Percentiles rank a stretch among this genome's conserved stretches.
phyloP scores from a whole-genome alignment of 2,113 vertebrate species.

The Oncorhynchus nerka region DNA sequence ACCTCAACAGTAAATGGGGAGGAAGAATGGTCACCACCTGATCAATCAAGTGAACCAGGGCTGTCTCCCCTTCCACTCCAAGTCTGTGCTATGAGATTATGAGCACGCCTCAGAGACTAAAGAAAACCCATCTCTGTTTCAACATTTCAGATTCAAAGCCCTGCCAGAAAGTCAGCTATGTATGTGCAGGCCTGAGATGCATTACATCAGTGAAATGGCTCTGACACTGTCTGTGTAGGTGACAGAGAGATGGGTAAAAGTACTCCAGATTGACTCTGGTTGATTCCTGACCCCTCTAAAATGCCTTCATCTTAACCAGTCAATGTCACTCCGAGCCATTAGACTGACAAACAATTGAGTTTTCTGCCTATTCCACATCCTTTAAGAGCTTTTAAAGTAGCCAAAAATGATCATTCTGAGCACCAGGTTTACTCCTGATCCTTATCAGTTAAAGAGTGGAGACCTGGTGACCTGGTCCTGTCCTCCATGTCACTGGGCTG shows the following conservation, averaged over 20 bases:
- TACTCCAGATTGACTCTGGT: neutral
- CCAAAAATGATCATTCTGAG: constrained; percentile 56
- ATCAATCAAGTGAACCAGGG: constrained; percentile 18
- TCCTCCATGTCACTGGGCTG: constrained; percentile 6
- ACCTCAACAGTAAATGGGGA: constrained; percentile 51
- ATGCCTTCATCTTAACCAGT: constrained; percentile 31
- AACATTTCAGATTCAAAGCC: no score
- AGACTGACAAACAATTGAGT: constrained; percentile 61
- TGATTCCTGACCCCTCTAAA: constrained; percentile 21
- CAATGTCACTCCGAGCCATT: constrained; percentile 44
- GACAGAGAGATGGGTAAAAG: no score
- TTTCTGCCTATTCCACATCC: constrained; percentile 62
- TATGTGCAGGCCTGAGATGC: no score
- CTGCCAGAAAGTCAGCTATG: no score
- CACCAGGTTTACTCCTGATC: constrained; percentile 23
- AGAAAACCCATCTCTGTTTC: no score
- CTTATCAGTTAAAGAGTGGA: constrained; percentile 43
- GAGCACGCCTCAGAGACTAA: no score
- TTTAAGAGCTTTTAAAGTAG: constrained; percentile 58
- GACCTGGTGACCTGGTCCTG: constrained; percentile 31
- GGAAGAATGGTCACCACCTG: constrained; percentile 48
- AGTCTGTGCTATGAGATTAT: no score
- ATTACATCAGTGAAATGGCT: no score
- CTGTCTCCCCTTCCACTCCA: neutral
- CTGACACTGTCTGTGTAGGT: no score